These are phyloP conservation scores for Solenopsis fugax DNA, from an alignment of 1,140 invertebrate species.

Conservation along the genomic window DNA sequence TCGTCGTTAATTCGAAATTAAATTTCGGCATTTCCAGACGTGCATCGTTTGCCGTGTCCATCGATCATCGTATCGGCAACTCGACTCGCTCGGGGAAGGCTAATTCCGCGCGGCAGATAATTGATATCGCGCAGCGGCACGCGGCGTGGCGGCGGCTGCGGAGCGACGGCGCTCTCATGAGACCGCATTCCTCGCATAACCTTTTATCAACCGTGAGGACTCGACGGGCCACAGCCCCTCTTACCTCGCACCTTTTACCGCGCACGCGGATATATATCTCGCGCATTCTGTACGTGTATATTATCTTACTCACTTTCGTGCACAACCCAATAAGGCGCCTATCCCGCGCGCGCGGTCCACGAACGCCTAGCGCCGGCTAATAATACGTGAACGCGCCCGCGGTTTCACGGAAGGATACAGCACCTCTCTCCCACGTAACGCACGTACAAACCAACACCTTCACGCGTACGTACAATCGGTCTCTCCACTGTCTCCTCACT, in stretches of 20 bases:
- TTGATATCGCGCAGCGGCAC: constrained; percentile 68
- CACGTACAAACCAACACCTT: background rate
- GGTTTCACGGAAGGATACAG: constrained; percentile 66
- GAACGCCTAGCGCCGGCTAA: constrained; percentile 75
- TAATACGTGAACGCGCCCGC: constrained; percentile 72
- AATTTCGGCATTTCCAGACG: constrained; percentile 6
- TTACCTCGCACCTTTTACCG: constrained; percentile 76
- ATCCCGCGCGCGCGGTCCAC: constrained; percentile 69
- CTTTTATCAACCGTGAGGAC: constrained; percentile 78
- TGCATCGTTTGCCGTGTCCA: background rate
- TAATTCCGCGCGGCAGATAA: constrained; percentile 68
- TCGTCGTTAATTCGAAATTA: background rate
- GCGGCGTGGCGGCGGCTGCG: constrained; percentile 26
- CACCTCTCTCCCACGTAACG: constrained; percentile 17
- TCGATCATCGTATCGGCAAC: constrained; percentile 43
- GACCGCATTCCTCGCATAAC: constrained; percentile 80
- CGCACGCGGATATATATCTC: constrained; percentile 76
- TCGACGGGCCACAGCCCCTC: constrained; percentile 67
- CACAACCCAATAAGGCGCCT: constrained; percentile 76
- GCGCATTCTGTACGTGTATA: constrained; percentile 78
- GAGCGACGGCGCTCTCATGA: constrained; percentile 72
- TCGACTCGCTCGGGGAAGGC: constrained; percentile 26
- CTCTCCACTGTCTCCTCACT: background rate
- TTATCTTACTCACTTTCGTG: constrained; percentile 80
- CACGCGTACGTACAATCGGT: background rate